Evolutionary conservation across 2,113 vertebrate species (phyloP).

Genomic region (Rattus rattus): DNA sequence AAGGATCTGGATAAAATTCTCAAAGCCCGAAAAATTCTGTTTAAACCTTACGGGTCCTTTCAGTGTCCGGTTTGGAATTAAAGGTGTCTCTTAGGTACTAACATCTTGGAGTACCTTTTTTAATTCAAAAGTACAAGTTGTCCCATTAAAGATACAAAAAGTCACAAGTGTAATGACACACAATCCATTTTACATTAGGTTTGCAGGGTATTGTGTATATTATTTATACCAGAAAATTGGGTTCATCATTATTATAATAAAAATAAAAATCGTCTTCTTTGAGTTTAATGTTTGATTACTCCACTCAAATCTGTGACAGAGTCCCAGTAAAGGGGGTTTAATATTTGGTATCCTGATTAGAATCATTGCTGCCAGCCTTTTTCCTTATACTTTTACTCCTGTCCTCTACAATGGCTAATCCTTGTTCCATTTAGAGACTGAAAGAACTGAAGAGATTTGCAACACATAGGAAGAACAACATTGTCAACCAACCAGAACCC

Average conservation of each 20-base stretch:
- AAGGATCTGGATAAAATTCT: constrained; percentile 39
- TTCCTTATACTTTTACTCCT: not conserved
- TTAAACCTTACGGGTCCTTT: not conserved
- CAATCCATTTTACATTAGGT: not conserved
- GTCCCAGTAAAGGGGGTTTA: not conserved
- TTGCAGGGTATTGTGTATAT: not conserved
- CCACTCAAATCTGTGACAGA: not conserved
- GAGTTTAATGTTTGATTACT: not conserved
- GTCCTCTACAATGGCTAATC: not conserved
- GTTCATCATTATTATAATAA: not conserved
- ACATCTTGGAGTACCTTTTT: not conserved
- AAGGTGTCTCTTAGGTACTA: not conserved
- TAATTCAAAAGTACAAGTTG: constrained; percentile 29
- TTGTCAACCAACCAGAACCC: no score
- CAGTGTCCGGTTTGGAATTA: not conserved
- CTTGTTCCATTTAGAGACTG: not conserved
- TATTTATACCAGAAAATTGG: not conserved
- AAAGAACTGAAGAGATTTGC: no score
- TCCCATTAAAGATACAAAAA: constrained; percentile 8
- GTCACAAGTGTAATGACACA: not conserved
- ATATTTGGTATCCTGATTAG: constrained; percentile 25
- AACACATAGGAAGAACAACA: no score
- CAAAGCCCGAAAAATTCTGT: constrained; percentile 7
- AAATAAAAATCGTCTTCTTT: not conserved
- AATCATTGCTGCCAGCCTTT: not conserved